phyloP scores from a whole-genome alignment of 1,140 invertebrate genomes.

The Antheraea pernyi region DNA sequence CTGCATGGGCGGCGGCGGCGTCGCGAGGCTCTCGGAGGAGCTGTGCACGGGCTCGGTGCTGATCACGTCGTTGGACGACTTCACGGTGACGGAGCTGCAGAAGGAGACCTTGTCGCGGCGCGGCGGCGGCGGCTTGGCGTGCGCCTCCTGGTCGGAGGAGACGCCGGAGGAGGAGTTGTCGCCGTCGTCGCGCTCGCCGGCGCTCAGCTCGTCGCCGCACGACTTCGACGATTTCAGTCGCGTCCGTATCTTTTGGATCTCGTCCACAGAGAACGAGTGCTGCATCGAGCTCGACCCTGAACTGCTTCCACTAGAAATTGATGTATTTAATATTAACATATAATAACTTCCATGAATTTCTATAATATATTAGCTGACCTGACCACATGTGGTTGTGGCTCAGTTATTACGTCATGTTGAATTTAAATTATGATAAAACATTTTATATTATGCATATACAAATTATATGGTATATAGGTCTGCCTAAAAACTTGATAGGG shows the following conservation, averaged over 20 bases:
- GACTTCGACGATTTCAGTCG: constrained; percentile 91
- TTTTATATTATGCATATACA: too few relatives aligned
- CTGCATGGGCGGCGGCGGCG: constrained; percentile 65
- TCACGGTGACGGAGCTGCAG: constrained; percentile 74
- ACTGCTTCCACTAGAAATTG: constrained; percentile 81
- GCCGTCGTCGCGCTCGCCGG: constrained; percentile 84
- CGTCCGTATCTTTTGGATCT: constrained; percentile 91
- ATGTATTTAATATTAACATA: not conserved
- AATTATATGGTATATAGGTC: too few relatives aligned
- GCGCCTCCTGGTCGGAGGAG: constrained; percentile 89
- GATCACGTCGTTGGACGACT: constrained; percentile 77
- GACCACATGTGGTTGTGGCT: too few relatives aligned
- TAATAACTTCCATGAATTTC: too few relatives aligned
- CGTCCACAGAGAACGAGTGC: constrained; percentile 92
- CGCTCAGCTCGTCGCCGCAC: constrained; percentile 89
- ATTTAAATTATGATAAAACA: too few relatives aligned
- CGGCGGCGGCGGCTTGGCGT: constrained; percentile 43
- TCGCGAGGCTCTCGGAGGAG: constrained; percentile 63
- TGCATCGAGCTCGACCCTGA: constrained; percentile 87
- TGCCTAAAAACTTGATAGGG: too few relatives aligned
- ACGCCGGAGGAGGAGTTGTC: constrained; percentile 93
- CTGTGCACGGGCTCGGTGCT: constrained; percentile 76
- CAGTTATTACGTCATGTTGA: too few relatives aligned
- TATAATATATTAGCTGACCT: too few relatives aligned
- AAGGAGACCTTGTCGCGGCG: constrained; percentile 76